phyloP scores from a whole-genome alignment of 1,140 invertebrate species.

The Saccostrea cuccullata region DNA sequence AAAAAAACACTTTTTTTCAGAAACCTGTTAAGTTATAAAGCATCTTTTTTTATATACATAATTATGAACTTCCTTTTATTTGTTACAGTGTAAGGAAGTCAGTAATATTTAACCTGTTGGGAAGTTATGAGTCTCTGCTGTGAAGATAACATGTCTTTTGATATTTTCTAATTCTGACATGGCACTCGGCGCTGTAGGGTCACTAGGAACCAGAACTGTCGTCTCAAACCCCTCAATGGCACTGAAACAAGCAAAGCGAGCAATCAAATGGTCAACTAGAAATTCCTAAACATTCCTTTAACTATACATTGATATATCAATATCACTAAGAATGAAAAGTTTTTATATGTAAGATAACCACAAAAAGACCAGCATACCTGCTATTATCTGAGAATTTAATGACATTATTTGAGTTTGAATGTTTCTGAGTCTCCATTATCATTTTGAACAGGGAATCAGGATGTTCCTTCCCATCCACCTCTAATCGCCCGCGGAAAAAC shows the following conservation, averaged over 20 bases:
- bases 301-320: no score
- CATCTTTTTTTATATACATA: no score
- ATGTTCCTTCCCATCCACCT: constrained; percentile 89
- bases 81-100: no score
- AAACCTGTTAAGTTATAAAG: no score
- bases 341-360: no score
- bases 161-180: constrained; percentile 81
- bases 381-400: constrained; percentile 99
- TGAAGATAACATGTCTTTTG: constrained; percentile 96
- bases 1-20: no score
- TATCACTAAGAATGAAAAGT: no score
- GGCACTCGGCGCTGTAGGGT: constrained; percentile 83
- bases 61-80: no score
- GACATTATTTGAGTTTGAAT: constrained; percentile 92
- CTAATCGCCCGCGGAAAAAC: constrained; percentile 89
- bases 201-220: constrained; percentile 83
- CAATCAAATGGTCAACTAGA: no score
- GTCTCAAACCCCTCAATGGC: constrained; percentile 92
- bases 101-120: constrained; percentile 87
- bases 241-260: constrained; percentile 80
- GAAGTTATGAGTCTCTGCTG: constrained; percentile 99
- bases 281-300: no score
- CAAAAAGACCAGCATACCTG: constrained; percentile 81
- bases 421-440: constrained; percentile 92
- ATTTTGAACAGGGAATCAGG: constrained; percentile 92